Conservation (phyloP, 2,113 vertebrate genomes). For the zebrafish (Danio rerio) region GRCz12tu NC_133183.1:45005501-45006000, state of each 20-base stretch:
- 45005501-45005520: constrained; percentile 8
- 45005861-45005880: constrained; percentile 34
- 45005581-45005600: neutral
- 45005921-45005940: constrained; percentile 42
- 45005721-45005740: constrained; percentile 27
- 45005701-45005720: constrained; percentile 17
- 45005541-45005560: neutral
- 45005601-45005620: constrained; percentile 22
- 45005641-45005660: constrained; percentile 9
- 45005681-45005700: constrained; percentile 21
- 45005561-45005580: constrained; percentile 13
- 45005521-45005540: constrained; percentile 27
- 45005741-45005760: constrained; percentile 22
- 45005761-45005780: constrained; percentile 20
- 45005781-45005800: constrained; percentile 28
- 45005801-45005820: constrained; percentile 18
- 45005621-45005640: constrained; percentile 34
- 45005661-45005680: constrained; percentile 18
- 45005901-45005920: constrained; percentile 39
- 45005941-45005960: constrained; percentile 42
- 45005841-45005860: constrained; percentile 36
- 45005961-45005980: constrained; percentile 36
- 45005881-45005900: constrained; percentile 30
- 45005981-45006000: constrained; percentile 45
- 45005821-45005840: neutral